These are phyloP conservation scores for Botia almorhae DNA, from an alignment of 2,797 vertebrate genomes.

Conservation along the genomic window DNA sequence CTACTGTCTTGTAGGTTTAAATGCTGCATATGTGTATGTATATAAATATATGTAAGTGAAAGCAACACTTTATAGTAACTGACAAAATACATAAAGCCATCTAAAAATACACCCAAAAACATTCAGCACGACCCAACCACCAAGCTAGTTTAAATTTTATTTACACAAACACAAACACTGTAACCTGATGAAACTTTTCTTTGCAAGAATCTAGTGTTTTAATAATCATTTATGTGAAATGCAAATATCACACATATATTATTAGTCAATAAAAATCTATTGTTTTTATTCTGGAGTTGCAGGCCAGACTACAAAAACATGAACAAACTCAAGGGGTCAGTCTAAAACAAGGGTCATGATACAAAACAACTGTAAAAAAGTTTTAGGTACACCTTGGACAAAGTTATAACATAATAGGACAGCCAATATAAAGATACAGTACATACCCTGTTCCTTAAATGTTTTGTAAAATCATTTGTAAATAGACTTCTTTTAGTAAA, in stretches of 20 bases:
- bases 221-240: constrained; percentile 5
- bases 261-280: constrained; percentile 20
- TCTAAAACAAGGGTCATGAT: constrained; percentile 63
- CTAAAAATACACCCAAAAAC: constrained; percentile 52
- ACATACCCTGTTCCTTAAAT: constrained; percentile 84
- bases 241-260: constrained; percentile 33
- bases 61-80: constrained; percentile 36
- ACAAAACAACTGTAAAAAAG: constrained; percentile 74
- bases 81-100: constrained; percentile 36
- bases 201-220: constrained; percentile 5
- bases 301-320: constrained; percentile 59
- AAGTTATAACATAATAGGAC: constrained; percentile 66
- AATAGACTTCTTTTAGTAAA: constrained; percentile 87
- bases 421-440: constrained; percentile 71
- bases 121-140: constrained; percentile 43
- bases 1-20: constrained; percentile 28
- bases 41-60: constrained; percentile 42
- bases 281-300: constrained; percentile 11
- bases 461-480: constrained; percentile 75
- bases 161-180: constrained; percentile 46
- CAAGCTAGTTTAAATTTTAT: constrained; percentile 16
- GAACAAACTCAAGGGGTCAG: constrained; percentile 58
- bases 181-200: constrained; percentile 25
- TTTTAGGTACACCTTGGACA: constrained; percentile 68
- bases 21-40: constrained; percentile 15